Conservation (phyloP, 2,797 vertebrate species). For the Dipus sagitta region DNA sequence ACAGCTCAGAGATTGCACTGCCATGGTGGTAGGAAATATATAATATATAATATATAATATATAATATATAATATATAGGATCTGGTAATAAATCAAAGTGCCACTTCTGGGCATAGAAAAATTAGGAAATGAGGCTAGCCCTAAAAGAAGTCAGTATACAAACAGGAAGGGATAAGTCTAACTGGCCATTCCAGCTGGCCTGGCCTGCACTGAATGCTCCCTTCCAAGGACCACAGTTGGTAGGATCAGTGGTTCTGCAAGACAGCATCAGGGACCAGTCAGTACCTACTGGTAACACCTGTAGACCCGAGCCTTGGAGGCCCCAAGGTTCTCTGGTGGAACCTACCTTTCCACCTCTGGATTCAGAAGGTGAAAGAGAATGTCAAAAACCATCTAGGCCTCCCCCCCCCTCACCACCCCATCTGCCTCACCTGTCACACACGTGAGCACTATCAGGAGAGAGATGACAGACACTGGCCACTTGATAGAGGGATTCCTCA, state of each 20-base stretch:
- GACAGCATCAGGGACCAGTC: background rate
- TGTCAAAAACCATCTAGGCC: background rate
- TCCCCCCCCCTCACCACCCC: background rate
- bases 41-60: background rate
- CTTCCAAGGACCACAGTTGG: background rate
- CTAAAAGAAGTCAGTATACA: constrained; percentile 32
- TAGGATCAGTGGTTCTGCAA: background rate
- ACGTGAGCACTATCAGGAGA: background rate
- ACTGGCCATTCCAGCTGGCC: constrained; percentile 49
- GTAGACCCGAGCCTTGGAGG: constrained; percentile 18
- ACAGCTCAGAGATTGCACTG: background rate
- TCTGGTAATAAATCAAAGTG: constrained; percentile 44
- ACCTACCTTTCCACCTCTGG: background rate
- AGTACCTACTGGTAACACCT: background rate
- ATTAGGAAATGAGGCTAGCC: background rate
- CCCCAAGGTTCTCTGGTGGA: background rate
- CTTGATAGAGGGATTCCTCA: background rate
- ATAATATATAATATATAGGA: background rate
- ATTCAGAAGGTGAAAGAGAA: constrained; percentile 13
- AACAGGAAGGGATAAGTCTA: constrained; percentile 59
- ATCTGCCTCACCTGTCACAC: background rate
- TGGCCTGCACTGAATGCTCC: constrained; percentile 23
- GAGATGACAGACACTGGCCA: background rate
- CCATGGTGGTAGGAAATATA: background rate
- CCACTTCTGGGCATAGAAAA: constrained; percentile 39